Conservation (phyloP, 2,888 invertebrate species). For the Caenorhabditis sp. region DNA sequence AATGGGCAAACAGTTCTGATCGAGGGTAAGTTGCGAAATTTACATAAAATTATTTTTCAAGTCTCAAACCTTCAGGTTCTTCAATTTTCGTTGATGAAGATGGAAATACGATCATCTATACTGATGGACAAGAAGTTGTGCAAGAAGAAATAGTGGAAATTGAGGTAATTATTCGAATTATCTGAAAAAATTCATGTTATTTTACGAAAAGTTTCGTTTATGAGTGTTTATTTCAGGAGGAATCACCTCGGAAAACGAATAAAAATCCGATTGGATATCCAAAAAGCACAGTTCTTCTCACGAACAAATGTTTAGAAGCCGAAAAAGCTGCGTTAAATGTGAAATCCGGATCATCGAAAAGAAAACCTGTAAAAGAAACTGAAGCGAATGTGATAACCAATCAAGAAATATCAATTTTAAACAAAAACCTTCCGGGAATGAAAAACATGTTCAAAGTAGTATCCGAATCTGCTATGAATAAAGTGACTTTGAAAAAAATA, state of each 20-base stretch:
- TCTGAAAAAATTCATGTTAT: too few species aligned
- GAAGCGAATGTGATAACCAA: background rate
- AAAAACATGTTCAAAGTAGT: constrained; percentile 32
- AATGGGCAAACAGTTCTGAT: constrained; percentile 1
- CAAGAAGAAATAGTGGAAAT: constrained; percentile 28
- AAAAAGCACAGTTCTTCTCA: constrained; percentile 18
- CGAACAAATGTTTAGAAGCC: constrained; percentile 10
- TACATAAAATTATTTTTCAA: background rate
- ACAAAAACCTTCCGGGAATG: constrained; percentile 37
- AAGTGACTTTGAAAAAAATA: constrained; percentile 6
- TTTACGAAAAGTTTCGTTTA: background rate
- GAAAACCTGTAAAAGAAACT: background rate
- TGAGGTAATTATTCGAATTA: background rate
- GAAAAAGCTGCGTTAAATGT: constrained; percentile 17
- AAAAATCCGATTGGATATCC: constrained; percentile 3
- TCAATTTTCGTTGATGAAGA: constrained; percentile 7
- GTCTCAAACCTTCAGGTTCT: background rate
- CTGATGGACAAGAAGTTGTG: constrained; percentile 19
- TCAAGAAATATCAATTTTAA: constrained; percentile 13
- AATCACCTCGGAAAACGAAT: background rate
- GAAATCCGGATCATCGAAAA: constrained; percentile 11
- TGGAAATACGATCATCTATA: constrained; percentile 10
- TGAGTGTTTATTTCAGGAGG: too few species aligned
- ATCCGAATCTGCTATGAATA: constrained; percentile 13
- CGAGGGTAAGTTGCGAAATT: background rate